Conservation (phyloP, 2,113 vertebrate genomes). For the Calonectris borealis region DNA sequence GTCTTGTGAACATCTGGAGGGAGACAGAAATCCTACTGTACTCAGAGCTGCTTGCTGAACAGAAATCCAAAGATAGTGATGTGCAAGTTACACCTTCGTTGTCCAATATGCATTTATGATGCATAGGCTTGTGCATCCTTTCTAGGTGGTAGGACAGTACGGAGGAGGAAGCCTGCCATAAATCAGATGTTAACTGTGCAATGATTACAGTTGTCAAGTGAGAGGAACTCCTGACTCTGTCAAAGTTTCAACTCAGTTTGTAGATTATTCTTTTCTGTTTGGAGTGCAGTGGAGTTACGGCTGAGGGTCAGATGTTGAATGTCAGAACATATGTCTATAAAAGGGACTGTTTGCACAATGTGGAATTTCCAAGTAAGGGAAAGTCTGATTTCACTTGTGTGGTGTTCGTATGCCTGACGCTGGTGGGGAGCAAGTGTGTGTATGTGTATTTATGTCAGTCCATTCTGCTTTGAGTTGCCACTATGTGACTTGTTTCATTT, state of each 20-base stretch:
- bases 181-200: accelerated
- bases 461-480: not conserved
- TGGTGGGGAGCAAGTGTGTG: not conserved
- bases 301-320: not conserved
- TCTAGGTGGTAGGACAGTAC: not conserved
- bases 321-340: not conserved
- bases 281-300: not conserved
- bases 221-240: not conserved
- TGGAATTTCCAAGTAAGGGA: not conserved
- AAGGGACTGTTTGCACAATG: not conserved
- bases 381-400: not conserved
- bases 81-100: accelerated
- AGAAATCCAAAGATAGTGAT: not conserved
- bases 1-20: not conserved
- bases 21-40: not conserved
- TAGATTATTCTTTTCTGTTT: not conserved
- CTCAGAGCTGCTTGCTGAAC: not conserved
- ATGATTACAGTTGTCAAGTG: not conserved
- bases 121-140: not conserved
- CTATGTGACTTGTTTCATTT: not conserved
- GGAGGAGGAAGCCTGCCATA: not conserved
- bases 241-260: not conserved
- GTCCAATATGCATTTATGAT: accelerated
- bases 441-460: not conserved
- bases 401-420: not conserved